Base-by-base conservation (phyloP, 2,797 vertebrate species). In the Gambusia yucatana region DNA sequence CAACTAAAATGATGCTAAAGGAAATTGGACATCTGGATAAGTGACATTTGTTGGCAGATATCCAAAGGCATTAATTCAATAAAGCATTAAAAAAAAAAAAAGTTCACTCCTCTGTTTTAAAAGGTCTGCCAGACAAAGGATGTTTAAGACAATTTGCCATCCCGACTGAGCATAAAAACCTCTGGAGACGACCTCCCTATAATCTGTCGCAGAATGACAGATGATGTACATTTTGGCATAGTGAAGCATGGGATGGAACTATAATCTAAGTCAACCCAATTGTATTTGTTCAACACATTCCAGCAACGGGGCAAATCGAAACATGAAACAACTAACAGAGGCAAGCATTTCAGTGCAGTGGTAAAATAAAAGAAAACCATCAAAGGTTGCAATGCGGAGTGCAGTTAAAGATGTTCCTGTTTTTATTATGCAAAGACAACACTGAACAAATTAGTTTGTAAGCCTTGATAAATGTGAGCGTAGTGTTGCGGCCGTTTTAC, bases 31-130 rank as follows among this genome's bases (percentile, higher is more conserved):
- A 67, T 41, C 63, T 67, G 63, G 36, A 41, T 67, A 41, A 67
- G 17, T 67, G 63, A 67, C 33, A 67, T 67, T 41, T 67, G 36
- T 67, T 67, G 63, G 63, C 63, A 67, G 20, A 41, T 67, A 9
- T 67, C 63, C 63, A 41, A 20, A 67, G 63, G 9, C 36, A 67
- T 67, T 67, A 41, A 67, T 41, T 25, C 36, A 63, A 20, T 16
- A 25, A 52, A 25, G 50, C 20, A 52, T 52, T 0, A 8, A 50
- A 20, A 14, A 20, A 36, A 63, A 8, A 20, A 61, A 14, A 33
- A 20, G 13, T 61, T 16, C 6, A 17, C 14, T 61, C 13, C 14
- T 61, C 59, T 61, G 13, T 7, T 33, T 33, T 16, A 16, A 63
- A 63, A 33, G 30, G 30, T 63, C 59, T 65, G 61, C 33, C 59